Percentiles rank a stretch among this genome's conserved stretches.
These are phyloP conservation scores for Steinernema scapterisci DNA, from an alignment of 2,888 invertebrate species.

Conservation along the genomic window DNA sequence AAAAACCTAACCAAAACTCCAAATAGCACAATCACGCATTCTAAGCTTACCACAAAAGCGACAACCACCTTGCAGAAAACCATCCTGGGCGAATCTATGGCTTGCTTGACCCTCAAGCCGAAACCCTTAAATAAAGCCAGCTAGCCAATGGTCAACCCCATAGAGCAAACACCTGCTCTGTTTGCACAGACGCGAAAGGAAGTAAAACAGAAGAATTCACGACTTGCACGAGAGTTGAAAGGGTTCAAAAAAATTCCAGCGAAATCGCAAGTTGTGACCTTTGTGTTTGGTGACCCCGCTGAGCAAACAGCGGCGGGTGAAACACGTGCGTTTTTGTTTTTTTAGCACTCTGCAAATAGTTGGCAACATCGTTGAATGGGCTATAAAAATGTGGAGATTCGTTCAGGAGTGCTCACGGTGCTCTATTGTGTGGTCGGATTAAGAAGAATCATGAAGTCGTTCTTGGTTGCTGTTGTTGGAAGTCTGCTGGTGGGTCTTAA, in stretches of 20 bases:
- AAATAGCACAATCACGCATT: too few species aligned
- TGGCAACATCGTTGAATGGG: background rate
- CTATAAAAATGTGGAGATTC: background rate
- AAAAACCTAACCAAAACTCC: too few species aligned
- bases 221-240: background rate
- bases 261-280: slow-evolving; percentile 19
- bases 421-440: background rate
- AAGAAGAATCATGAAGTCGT: background rate
- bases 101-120: too few species aligned
- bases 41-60: too few species aligned
- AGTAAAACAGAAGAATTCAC: slow-evolving; percentile 21
- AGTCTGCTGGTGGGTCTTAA: background rate
- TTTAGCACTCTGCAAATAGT: background rate
- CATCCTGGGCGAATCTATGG: too few species aligned
- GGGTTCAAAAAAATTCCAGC: slow-evolving; percentile 3
- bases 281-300: slow-evolving; percentile 3
- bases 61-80: too few species aligned
- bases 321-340: slow-evolving; percentile 29
- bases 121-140: too few species aligned
- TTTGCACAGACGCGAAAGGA: slow-evolving; percentile 1
- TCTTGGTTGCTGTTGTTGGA: background rate
- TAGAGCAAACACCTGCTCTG: background rate
- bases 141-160: slow-evolving; percentile 10
- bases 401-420: too few species aligned
- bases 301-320: slow-evolving; percentile 10